Base-by-base conservation (phyloP, 2,113 vertebrate species). In the Rhineura floridana region DNA sequence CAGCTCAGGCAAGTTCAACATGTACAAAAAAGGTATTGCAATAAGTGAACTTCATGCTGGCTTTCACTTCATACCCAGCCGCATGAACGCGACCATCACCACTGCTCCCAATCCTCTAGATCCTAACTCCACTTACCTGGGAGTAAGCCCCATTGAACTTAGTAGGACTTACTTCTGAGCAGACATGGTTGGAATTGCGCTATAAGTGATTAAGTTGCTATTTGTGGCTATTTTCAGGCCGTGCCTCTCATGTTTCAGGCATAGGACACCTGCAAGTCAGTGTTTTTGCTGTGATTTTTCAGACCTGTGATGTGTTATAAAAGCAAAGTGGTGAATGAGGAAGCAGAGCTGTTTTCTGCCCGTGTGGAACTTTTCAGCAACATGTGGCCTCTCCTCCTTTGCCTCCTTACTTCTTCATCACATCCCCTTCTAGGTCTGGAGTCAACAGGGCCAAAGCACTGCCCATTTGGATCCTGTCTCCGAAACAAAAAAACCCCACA, bases 391-490 rank as follows among this genome's bases (percentile, higher is more conserved):
- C 30, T 50, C 11, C 82, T 91, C 85, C 69, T 39, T n/a, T n/a
- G n/a, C n/a, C 55, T 67, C 65, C 69, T 39, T 17, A 17, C 42
- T 67, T 87, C 90, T 76, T 42, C 81, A 89, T 89, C 75, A 89
- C 21, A 91, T 87, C n/a, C 84, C 46, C 79, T 80, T 50, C 52
- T 76, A 83, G 46, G 86, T 84, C 92, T 86, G 70, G 86, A 91
- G 88, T 75, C 65, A 90, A 83, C 87, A 33, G n/a, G 78, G 88
- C 73, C 8, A 82, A 84, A 92, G 76, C 79, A 73, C 84, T 81
- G 55, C 36, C n/a, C 42, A 23, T 12, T 42, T 28, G 17, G 55
- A 36, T 21, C 28, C 89, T 90, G 7, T 44, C 3, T 76, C 73
- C 25, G 25, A 76, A 76, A 76, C 19, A 46, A 36, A 44, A 28